phyloP scores from a whole-genome alignment of 2,797 vertebrate genomes.

The Smutsia temminckii region DNA sequence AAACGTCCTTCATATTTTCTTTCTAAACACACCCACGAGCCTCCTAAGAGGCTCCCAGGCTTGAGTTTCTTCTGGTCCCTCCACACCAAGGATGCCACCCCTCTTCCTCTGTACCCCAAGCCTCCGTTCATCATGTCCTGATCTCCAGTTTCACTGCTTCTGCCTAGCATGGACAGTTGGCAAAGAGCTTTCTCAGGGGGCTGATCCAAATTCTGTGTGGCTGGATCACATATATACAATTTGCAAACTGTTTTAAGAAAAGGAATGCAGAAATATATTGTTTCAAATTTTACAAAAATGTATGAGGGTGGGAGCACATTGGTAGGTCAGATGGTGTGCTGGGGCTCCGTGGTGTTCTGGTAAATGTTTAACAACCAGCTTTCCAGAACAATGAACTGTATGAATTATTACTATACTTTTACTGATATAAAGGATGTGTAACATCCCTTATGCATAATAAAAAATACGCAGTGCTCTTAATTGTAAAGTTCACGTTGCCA shows the following conservation, averaged over 20 bases:
- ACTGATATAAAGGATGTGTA: neutral
- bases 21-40: neutral
- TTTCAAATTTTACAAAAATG: neutral
- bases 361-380: neutral
- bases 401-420: neutral
- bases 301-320: too few species aligned
- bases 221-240: neutral
- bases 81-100: fast-evolving
- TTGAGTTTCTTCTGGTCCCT: neutral
- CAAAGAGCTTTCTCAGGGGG: neutral
- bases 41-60: neutral
- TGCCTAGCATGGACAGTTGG: neutral
- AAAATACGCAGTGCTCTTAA: neutral
- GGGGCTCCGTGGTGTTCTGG: neutral
- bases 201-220: neutral
- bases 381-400: neutral
- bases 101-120: neutral
- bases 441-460: neutral
- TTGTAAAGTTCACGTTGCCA: neutral
- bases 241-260: neutral
- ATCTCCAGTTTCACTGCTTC: neutral
- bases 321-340: neutral
- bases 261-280: neutral
- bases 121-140: neutral
- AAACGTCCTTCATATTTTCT: neutral